phyloP scores from a whole-genome alignment of 2,888 invertebrate genomes.

The Himalopsyche kuldschensis region DNA sequence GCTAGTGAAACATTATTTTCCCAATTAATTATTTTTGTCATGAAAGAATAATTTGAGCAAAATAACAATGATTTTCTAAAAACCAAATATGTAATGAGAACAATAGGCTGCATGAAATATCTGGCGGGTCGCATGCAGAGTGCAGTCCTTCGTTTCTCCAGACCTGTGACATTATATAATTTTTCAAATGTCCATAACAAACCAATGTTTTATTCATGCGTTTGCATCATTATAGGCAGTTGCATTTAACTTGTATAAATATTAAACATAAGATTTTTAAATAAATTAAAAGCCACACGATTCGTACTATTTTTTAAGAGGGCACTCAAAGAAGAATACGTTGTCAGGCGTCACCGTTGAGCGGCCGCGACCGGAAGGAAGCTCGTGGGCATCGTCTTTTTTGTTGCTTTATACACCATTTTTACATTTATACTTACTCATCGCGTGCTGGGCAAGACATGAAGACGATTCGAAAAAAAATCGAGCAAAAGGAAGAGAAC shows the following conservation, averaged over 20 bases:
- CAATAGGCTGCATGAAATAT: too few relatives aligned
- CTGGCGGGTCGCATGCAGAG: too few relatives aligned
- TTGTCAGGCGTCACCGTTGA: neutral
- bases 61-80: too few relatives aligned
- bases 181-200: too few relatives aligned
- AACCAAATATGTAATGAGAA: too few relatives aligned
- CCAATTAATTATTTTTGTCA: too few relatives aligned
- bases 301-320: neutral
- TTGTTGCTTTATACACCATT: neutral
- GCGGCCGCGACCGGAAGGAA: neutral
- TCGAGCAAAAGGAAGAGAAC: neutral
- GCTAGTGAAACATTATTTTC: too few relatives aligned
- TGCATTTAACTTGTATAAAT: neutral
- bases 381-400: neutral
- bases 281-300: neutral
- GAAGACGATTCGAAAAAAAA: neutral
- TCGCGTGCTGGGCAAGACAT: neutral
- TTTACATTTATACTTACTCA: neutral
- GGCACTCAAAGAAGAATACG: neutral
- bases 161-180: too few relatives aligned
- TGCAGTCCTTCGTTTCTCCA: too few relatives aligned
- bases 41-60: too few relatives aligned
- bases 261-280: neutral
- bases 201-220: too few relatives aligned
- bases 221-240: neutral